phyloP scores from a whole-genome alignment of 2,888 invertebrate genomes.

The Notodonta ziczac region DNA sequence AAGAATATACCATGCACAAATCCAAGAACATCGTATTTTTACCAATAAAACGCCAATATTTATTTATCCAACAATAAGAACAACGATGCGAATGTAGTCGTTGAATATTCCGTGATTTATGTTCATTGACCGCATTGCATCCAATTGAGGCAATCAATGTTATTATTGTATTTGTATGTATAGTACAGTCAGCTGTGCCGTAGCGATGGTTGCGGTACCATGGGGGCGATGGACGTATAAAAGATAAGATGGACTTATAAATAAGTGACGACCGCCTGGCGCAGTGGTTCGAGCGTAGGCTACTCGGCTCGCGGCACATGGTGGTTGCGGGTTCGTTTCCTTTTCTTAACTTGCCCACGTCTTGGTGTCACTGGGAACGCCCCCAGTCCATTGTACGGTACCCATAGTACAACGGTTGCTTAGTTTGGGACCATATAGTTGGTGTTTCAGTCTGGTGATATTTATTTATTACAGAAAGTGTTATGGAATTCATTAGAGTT shows the following conservation, averaged over 20 bases:
- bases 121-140: conserved; percentile 38
- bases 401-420: too few species aligned
- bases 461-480: too few species aligned
- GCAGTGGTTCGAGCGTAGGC: too few species aligned
- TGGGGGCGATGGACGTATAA: not conserved
- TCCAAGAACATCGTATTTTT: not conserved
- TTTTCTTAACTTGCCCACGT: too few species aligned
- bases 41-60: not conserved
- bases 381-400: too few species aligned
- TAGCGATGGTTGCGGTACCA: not conserved
- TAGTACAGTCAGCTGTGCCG: conserved; percentile 1
- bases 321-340: too few species aligned
- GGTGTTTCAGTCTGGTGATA: too few species aligned
- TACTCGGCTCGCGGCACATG: too few species aligned
- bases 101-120: conserved; percentile 37
- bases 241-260: not conserved
- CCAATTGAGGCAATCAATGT: conserved; percentile 61
- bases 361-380: too few species aligned
- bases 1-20: not conserved
- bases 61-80: not conserved
- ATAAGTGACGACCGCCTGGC: too few species aligned
- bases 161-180: conserved; percentile 7
- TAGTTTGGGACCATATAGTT: too few species aligned
- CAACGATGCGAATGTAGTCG: not conserved
- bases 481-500: too few species aligned